A percentile compares a stretch with the other conserved stretches of the same genome.
Conservation (phyloP, 53 echinoderm and acorn worm genomes). For the Mesocentrotus franciscanus region DNA sequence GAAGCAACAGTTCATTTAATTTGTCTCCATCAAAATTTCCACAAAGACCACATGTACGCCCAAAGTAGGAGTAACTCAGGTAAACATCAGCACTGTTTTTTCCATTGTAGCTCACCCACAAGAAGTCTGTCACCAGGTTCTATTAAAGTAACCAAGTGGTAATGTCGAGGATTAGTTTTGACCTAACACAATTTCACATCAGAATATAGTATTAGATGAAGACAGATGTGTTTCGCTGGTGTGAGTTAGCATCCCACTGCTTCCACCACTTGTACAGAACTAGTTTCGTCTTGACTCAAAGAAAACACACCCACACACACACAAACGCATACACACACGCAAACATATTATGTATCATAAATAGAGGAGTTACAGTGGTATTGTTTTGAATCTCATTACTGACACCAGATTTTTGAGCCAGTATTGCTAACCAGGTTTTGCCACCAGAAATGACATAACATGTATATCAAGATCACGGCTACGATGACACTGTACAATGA, state of each 20-base stretch:
- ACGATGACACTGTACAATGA: neutral
- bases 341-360: no score
- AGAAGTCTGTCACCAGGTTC: constrained; percentile 20
- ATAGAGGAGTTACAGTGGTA: no score
- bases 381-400: no score
- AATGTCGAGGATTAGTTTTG: neutral
- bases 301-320: no score
- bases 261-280: neutral
- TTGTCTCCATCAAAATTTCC: constrained; percentile 76
- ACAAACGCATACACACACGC: no score
- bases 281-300: neutral
- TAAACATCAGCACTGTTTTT: constrained; percentile 13
- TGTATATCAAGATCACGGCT: neutral
- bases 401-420: no score
- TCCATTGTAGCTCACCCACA: constrained; percentile 64
- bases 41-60: constrained; percentile 83
- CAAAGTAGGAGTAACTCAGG: constrained; percentile 66
- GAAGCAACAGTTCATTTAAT: constrained; percentile 68
- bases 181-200: neutral
- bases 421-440: no score
- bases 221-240: neutral
- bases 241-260: neutral
- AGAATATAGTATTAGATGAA: neutral
- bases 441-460: neutral
- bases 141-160: neutral